Evolutionary conservation across 2,113 vertebrate species (phyloP).

Genomic region (Marmota monax): DNA sequence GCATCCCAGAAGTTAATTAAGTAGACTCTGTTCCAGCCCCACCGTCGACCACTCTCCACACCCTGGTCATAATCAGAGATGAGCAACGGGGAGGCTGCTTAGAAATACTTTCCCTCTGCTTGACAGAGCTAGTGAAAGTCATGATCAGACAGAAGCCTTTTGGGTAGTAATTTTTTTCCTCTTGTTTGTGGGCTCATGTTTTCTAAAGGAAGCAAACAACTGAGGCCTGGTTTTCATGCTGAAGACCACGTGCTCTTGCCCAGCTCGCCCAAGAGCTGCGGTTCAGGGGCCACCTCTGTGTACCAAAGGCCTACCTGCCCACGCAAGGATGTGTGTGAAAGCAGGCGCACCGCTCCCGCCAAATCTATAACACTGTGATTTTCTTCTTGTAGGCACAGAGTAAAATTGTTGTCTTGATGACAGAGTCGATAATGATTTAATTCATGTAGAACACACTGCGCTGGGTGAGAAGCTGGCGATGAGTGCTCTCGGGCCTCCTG

Average conservation of each 20-base stretch:
- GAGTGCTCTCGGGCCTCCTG: neutral
- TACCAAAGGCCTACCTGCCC: neutral
- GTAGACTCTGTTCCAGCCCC: neutral
- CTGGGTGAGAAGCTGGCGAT: neutral
- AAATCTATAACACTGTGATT: neutral
- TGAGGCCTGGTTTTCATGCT: neutral
- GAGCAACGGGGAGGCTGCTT: neutral
- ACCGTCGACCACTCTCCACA: neutral
- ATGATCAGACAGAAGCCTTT: neutral
- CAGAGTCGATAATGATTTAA: slow-evolving; percentile 45
- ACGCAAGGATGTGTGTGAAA: neutral
- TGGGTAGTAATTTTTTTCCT: neutral
- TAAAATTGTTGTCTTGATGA: neutral
- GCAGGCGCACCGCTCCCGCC: neutral
- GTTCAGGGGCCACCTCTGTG: slow-evolving; percentile 21
- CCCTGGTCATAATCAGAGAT: neutral
- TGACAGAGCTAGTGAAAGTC: slow-evolving; percentile 8
- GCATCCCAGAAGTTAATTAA: neutral
- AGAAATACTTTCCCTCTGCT: neutral
- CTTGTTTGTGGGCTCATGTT: neutral
- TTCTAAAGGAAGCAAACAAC: neutral
- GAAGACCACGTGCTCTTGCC: neutral
- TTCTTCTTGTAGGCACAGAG: slow-evolving; percentile 3
- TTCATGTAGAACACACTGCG: neutral
- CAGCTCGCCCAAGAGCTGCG: neutral